Evolutionary conservation across 2,888 invertebrate genomes (phyloP), one percentile per base, ranked within the genome.

Genomic region (Zele albiditarsus): DNA sequence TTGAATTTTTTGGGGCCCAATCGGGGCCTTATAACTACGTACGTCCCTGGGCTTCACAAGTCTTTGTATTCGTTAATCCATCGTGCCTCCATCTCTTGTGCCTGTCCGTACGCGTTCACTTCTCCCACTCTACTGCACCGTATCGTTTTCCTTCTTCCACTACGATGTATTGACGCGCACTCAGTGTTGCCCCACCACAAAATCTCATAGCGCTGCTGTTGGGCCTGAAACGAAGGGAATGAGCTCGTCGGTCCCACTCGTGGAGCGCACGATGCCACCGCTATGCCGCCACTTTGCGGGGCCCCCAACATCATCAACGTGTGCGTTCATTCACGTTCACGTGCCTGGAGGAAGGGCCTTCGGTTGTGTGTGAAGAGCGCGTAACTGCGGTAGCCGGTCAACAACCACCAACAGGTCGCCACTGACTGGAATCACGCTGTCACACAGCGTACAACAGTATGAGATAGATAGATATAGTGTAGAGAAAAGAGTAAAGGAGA

Each of bases 381-480:
- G 85, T 84, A 85, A 85, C 80, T 80, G 83, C 85, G 84, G 85
- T 82, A 85, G 85, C 85, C 80, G 70, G 65, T 75, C 73, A 82
- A 82, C 82, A 82, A 75, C 76, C 74, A 82, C 84, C 84, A 84
- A 85, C 84, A 84, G 84, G 85, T 85, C 83, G 84, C 83, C 81
- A 80, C 83, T 82, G 82, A 81, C 84, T 84, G 82, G 81, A 83
- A 83, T 83, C 85, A 81, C 81, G 79, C 82, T 82, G 83, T 82
- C 82, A 80, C 82, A 80, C 78, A 78, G 76, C 76, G 74, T 76
- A 78, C 79, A 75, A 80, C 78, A 75, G 53, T 49, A 71, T 67
- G 71, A 42, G 53, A 53, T 53, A 53, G 53, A 53, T 20, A 53
- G 20, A 53, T 53, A n/a, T 53, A 53, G 53, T 8, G 53, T n/a